A percentile compares a stretch with the other conserved stretches of the same genome.
phyloP scores from a whole-genome alignment of 2,797 vertebrate genomes.

The Oryzias sinensis region DNA sequence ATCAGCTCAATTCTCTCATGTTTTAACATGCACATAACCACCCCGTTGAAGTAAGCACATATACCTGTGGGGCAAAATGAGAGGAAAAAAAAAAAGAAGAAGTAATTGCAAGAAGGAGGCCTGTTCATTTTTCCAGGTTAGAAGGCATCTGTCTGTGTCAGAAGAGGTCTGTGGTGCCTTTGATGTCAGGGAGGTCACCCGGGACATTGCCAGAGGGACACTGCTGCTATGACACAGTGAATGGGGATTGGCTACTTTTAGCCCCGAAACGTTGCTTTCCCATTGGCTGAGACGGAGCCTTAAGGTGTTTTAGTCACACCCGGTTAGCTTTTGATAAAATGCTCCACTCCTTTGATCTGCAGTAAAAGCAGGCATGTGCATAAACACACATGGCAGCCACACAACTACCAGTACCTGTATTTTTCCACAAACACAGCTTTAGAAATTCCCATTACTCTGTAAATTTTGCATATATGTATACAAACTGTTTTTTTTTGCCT shows the following conservation, averaged over 20 bases:
- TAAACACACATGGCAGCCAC: background rate
- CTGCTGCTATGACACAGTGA: slow-evolving; percentile 34
- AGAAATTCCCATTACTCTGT: background rate
- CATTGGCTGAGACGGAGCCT: slow-evolving; percentile 50
- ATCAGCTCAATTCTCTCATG: too few species aligned
- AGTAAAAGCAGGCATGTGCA: slow-evolving; percentile 8
- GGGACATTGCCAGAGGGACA: slow-evolving; percentile 31
- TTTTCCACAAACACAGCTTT: slow-evolving; percentile 17
- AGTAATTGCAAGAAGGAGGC: too few species aligned
- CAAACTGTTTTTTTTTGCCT: slow-evolving; percentile 6
- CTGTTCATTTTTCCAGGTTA: background rate
- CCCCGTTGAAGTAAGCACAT: too few species aligned
- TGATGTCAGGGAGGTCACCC: slow-evolving; percentile 37
- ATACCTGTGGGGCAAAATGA: too few species aligned
- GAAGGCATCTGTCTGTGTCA: slow-evolving; percentile 6
- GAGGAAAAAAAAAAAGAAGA: too few species aligned
- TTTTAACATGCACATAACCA: background rate
- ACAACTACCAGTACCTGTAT: too few species aligned
- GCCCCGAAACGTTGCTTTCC: slow-evolving; percentile 42
- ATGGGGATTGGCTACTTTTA: slow-evolving; percentile 25
- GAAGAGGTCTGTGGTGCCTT: slow-evolving; percentile 21
- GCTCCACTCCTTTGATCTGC: slow-evolving; percentile 51
- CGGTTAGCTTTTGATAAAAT: slow-evolving; percentile 60
- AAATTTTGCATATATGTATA: slow-evolving; percentile 4
- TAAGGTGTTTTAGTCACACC: slow-evolving; percentile 60